Conservation (phyloP, 92 coral and sea anemone genomes). For the Palythoa heliodiscus region DNA sequence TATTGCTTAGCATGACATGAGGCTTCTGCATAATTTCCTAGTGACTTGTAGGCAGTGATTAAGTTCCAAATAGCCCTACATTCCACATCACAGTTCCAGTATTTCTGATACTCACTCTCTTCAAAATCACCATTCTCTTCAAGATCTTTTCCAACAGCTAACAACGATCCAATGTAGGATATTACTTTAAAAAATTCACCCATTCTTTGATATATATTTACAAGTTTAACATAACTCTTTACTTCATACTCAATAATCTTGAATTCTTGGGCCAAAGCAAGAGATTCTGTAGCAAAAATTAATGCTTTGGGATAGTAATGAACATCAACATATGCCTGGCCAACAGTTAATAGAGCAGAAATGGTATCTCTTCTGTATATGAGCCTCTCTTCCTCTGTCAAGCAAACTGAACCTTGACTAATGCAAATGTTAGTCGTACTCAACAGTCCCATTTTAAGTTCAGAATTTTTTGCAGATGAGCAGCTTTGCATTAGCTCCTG, state of each 20-base stretch:
- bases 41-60: constrained; percentile 74
- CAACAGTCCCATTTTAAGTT: not conserved
- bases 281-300: constrained; percentile 55
- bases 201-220: constrained; percentile 75
- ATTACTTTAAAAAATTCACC: constrained; percentile 73
- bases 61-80: constrained; percentile 84
- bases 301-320: constrained; percentile 60
- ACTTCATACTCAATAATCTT: constrained; percentile 72
- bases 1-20: constrained; percentile 69
- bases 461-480: not conserved
- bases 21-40: constrained; percentile 73
- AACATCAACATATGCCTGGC: constrained; percentile 59
- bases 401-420: not conserved
- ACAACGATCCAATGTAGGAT: constrained; percentile 74
- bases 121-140: constrained; percentile 25
- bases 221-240: constrained; percentile 71
- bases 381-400: not conserved
- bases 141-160: constrained; percentile 83
- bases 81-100: constrained; percentile 75
- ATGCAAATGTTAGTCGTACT: not conserved
- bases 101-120: constrained; percentile 22
- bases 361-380: constrained; percentile 40
- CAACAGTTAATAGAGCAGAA: constrained; percentile 66
- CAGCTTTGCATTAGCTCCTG: not conserved
- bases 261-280: constrained; percentile 61